These are phyloP conservation scores for Planococcus citri DNA, from an alignment of 1,140 invertebrate genomes.

Conservation along the genomic window DNA sequence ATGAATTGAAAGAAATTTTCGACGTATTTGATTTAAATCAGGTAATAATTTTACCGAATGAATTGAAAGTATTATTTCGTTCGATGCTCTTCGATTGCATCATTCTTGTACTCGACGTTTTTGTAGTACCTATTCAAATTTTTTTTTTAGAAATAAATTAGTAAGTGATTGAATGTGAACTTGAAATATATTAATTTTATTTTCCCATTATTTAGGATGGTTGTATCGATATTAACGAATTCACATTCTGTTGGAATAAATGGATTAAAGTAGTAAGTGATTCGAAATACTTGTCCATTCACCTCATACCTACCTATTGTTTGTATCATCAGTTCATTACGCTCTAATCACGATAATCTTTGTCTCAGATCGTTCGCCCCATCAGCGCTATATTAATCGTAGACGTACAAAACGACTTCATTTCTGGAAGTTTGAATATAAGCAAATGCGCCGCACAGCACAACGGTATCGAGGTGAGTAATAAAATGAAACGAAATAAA, in stretches of 20 bases:
- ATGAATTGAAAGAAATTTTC: constrained; percentile 48
- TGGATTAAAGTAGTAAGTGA: constrained; percentile 67
- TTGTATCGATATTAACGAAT: constrained; percentile 68
- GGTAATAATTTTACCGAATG: constrained; percentile 29
- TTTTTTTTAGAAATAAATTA: too few species aligned
- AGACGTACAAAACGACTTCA: constrained; percentile 98
- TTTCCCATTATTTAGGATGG: constrained; percentile 45
- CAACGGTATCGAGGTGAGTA: constrained; percentile 64
- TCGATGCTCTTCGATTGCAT: neutral
- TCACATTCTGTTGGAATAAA: constrained; percentile 58
- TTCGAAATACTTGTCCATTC: neutral
- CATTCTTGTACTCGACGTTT: neutral
- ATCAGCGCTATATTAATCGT: constrained; percentile 84
- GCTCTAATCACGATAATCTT: too few species aligned
- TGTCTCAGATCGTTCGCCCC: constrained; percentile 61
- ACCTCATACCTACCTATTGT: too few species aligned
- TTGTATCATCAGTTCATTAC: too few species aligned
- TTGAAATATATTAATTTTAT: neutral
- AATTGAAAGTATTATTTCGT: too few species aligned
- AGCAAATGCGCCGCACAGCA: constrained; percentile 85
- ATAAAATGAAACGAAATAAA: too few species aligned
- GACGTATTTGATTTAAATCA: constrained; percentile 32
- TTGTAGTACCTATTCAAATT: too few species aligned
- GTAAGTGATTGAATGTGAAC: too few species aligned
- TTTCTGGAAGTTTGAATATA: constrained; percentile 84